Evolutionary conservation across 1,140 invertebrate genomes (phyloP).

Genomic region (Neodiprion lecontei): DNA sequence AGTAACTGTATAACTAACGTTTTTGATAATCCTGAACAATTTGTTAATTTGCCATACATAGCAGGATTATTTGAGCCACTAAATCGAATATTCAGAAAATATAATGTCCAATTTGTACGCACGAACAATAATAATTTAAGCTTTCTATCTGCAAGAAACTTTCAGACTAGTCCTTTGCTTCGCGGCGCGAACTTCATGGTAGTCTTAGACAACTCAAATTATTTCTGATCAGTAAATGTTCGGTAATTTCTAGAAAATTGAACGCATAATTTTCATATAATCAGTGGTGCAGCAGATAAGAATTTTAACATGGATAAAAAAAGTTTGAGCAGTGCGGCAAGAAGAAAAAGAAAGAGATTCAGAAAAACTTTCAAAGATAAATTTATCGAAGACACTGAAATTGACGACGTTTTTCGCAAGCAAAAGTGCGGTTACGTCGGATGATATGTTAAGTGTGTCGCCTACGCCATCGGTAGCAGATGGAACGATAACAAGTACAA

Average conservation of each 20-base stretch:
- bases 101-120: too few species aligned
- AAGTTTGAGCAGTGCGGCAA: conserved; percentile 16
- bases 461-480: conserved; percentile 21
- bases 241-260: not conserved
- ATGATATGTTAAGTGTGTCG: conserved; percentile 21
- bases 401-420: conserved; percentile 22
- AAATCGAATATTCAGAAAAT: too few species aligned
- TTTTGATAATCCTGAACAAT: too few species aligned
- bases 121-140: too few species aligned
- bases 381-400: conserved; percentile 22
- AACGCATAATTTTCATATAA: conserved; percentile 15
- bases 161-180: not conserved
- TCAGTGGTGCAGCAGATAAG: conserved; percentile 3
- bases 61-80: too few species aligned
- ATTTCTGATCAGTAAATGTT: not conserved
- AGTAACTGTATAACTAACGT: too few species aligned
- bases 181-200: not conserved
- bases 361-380: conserved; percentile 17
- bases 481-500: conserved; percentile 18
- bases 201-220: not conserved
- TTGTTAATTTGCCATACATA: too few species aligned
- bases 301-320: conserved; percentile 21
- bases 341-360: conserved; percentile 22
- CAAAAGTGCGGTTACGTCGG: conserved; percentile 16
- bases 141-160: not conserved